Base-by-base conservation (phyloP, 2,888 invertebrate genomes). In the Ichneumon xanthorius region DNA sequence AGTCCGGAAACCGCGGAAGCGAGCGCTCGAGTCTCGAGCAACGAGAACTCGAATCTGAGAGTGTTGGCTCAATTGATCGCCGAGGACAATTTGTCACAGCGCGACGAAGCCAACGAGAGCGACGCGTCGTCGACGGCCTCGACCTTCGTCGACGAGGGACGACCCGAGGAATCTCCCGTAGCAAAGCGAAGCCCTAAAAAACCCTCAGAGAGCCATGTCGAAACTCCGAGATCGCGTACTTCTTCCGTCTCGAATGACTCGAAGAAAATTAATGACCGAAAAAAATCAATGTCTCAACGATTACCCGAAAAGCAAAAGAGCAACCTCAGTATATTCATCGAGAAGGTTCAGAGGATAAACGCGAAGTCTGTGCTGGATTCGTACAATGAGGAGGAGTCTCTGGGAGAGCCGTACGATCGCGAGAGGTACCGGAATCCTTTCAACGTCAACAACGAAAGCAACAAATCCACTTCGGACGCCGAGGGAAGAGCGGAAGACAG, bases 281-380 rank as follows among this genome's bases (percentile, higher is more conserved):
- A 16, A 45, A 45, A 45, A 45, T 16, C 45, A 4, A 16, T 45
- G 45, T 4, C 73, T 11, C 73, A 70, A 14, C 30, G 48, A 26
- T 73, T 68, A 1, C 22, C 76, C 14, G 53, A 48, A 11, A 91
- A 83, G 50, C 65, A 63, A 37, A 91, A 89, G 80, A 89, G 90
- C 68, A 82, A 92, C 77, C 77, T 93, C 19, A 92, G 89, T 81
- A 53, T 89, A 55, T 92, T 92, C 65, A 91, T 93, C 65, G 91
- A 91, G 40, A 89, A 89, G 79, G 77, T 91, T 16, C 87, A 88
- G 26, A 89, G 37, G 68, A 84, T 88, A 79, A 93, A 92, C 79
- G 90, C 88, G 5, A 84, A 82, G 37, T 65, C 84, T 4, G 72
- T 75, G 33, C 26, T 67, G 33, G 85, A 84, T 71, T 76, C 86